phyloP scores from a whole-genome alignment of 2,113 vertebrate genomes.

The Seriola quinqueradiata region DNA sequence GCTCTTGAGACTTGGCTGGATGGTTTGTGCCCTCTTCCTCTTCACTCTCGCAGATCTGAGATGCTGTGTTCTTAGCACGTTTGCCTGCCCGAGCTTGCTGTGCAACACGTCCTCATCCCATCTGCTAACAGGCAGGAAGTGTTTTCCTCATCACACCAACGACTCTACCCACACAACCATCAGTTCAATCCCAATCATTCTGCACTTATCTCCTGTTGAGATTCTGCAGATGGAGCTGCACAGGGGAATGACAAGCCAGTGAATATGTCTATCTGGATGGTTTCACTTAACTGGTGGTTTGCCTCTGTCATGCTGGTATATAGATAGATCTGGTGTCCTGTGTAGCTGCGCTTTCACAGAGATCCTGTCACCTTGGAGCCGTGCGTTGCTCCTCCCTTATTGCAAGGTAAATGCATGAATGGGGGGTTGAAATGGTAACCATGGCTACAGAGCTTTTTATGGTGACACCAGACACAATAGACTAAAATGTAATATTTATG shows the following conservation, averaged over 20 bases:
- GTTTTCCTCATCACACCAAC: conserved; percentile 64
- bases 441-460: conserved; percentile 48
- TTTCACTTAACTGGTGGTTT: conserved; percentile 43
- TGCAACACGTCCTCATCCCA: conserved; percentile 73
- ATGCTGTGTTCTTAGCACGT: conserved; percentile 66
- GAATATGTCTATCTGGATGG: conserved; percentile 37
- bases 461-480: conserved; percentile 20
- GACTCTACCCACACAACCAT: conserved; percentile 62
- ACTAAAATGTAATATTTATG: conserved; percentile 35
- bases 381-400: conserved; percentile 27
- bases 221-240: conserved; percentile 48
- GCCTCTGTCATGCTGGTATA: conserved; percentile 37
- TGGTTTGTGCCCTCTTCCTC: conserved; percentile 36
- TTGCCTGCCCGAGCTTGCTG: conserved; percentile 60
- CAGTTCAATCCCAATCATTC: conserved; percentile 68
- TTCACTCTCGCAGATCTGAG: conserved; percentile 64
- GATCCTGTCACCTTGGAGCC: conserved; percentile 38
- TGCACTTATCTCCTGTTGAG: conserved; percentile 72
- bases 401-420: conserved; percentile 35
- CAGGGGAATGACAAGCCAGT: conserved; percentile 37
- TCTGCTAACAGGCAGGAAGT: conserved; percentile 78
- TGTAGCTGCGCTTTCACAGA: conserved; percentile 31
- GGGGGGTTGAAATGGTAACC: conserved; percentile 51
- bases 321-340: conserved; percentile 55
- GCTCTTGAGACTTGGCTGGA: conserved; percentile 10